These are phyloP conservation scores for Falco rusticolus DNA, from an alignment of 2,797 vertebrate genomes.

Conservation along the genomic window DNA sequence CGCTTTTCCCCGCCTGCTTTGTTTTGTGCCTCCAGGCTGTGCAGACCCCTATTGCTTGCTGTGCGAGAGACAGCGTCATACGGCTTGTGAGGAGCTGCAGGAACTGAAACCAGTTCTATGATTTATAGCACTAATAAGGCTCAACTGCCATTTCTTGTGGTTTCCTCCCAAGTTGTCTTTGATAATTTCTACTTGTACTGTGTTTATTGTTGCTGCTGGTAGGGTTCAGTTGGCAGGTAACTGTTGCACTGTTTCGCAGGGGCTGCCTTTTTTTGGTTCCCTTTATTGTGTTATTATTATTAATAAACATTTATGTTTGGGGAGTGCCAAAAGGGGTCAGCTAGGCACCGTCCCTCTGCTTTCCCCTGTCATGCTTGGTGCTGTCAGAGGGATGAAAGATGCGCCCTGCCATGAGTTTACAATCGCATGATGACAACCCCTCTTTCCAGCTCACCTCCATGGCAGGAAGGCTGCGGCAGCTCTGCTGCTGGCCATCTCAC, in stretches of 20 bases:
- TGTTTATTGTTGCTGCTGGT: constrained; percentile 41
- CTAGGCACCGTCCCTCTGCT: neutral
- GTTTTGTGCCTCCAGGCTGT: constrained; percentile 52
- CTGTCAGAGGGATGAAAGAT: neutral
- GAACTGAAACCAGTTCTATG: constrained; percentile 68
- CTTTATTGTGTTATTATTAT: neutral
- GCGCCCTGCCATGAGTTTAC: accelerated
- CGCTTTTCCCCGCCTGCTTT: constrained; percentile 16
- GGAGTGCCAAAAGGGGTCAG: neutral
- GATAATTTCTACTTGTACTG: constrained; percentile 43
- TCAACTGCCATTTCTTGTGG: constrained; percentile 70
- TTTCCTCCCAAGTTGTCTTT: constrained; percentile 73
- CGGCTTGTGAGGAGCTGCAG: constrained; percentile 56
- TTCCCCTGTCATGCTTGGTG: neutral
- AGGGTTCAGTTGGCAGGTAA: constrained; percentile 35
- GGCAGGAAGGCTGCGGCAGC: neutral
- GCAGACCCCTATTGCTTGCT: constrained; percentile 57
- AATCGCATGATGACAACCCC: neutral
- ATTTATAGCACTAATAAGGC: constrained; percentile 79
- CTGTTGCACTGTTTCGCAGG: neutral
- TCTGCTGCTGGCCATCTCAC: neutral
- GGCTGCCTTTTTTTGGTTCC: neutral
- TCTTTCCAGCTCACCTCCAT: neutral
- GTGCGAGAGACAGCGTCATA: constrained; percentile 45
- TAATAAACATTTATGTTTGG: neutral